These are phyloP conservation scores for Eretmocerus hayati DNA, from an alignment of 2,888 invertebrate genomes.

Conservation along the genomic window DNA sequence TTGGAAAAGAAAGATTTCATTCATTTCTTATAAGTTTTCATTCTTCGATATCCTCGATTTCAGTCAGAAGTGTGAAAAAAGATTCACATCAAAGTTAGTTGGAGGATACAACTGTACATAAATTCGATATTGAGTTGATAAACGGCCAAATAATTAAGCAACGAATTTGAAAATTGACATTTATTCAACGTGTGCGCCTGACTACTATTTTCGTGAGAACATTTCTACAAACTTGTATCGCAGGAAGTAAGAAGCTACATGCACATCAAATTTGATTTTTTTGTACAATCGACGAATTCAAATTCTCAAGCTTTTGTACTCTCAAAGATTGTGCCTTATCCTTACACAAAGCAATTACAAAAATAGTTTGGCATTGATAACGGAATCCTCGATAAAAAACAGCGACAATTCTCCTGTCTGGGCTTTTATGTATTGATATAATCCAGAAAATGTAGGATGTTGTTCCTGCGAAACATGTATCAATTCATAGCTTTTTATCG, in stretches of 20 bases:
- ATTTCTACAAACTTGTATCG: slow-evolving; percentile 8
- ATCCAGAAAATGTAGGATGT: slow-evolving; percentile 20
- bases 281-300: slow-evolving; percentile 12
- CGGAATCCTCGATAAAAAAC: slow-evolving; percentile 19
- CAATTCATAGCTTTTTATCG: slow-evolving; percentile 23
- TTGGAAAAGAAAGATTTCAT: slow-evolving; percentile 14
- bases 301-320: slow-evolving; percentile 15
- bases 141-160: slow-evolving; percentile 19
- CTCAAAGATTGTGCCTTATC: slow-evolving; percentile 22
- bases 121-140: slow-evolving; percentile 15
- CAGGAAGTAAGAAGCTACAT: slow-evolving; percentile 11
- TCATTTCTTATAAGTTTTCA: neutral
- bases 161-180: slow-evolving; percentile 21
- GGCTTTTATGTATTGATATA: slow-evolving; percentile 20
- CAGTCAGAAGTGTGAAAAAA: too few species aligned
- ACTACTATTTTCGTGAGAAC: slow-evolving; percentile 9
- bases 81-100: neutral
- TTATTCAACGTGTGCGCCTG: slow-evolving; percentile 9
- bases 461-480: slow-evolving; percentile 22
- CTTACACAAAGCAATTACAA: slow-evolving; percentile 23
- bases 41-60: too few species aligned
- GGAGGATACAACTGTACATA: slow-evolving; percentile 15
- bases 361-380: slow-evolving; percentile 18
- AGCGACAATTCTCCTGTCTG: slow-evolving; percentile 22
- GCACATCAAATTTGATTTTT: slow-evolving; percentile 2